Base-by-base conservation (phyloP, 2,888 invertebrate species). In the Nemurella pictetii region DNA sequence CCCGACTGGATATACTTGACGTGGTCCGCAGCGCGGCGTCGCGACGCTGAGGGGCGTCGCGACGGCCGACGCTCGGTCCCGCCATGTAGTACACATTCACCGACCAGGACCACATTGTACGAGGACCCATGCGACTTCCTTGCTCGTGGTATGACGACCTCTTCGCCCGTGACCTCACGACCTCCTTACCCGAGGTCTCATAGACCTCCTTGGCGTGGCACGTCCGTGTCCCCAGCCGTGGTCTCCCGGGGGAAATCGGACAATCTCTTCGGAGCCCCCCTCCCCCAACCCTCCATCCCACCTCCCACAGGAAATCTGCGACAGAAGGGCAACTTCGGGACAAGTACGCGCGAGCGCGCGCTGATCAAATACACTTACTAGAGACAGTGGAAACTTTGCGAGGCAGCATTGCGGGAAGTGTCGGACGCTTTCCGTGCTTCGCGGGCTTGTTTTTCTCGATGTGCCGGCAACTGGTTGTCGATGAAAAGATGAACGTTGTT, bases 221-320 rank as follows among this genome's bases (percentile, higher is more conserved):
- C 28, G 20, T 4, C 29, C 28, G 30, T 15, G 2, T 29, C 28
- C 12, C 78, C 15, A 29, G 12, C 0, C 78, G 29, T n/a, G 30
- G 15, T 25, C 29, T 78, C 78, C 30, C 78, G 78, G 20, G 78
- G 78, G 78, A 78, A 78, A 78, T 78, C 30, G 75, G 78, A 78
- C 78, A 78, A 78, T 27, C 30, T 30, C 30, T 29, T 78, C 28
- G 78, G n/a, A 29, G n/a, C 28, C 12, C 25, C 25, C 12, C 9
- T 74, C n/a, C n/a, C n/a, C n/a, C n/a, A n/a, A n/a, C n/a, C n/a
- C n/a, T n/a, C n/a, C n/a, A n/a, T n/a, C n/a, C n/a, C n/a, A n/a
- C n/a, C n/a, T 30, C 78, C 78, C 78, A 78, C 28, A 78, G 78
- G 78, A 78, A 78, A 78, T 78, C 30, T 78, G 78, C 20, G 28